Base-by-base conservation (phyloP, 1,140 invertebrate genomes). In the Branchinecta lindahli region DNA sequence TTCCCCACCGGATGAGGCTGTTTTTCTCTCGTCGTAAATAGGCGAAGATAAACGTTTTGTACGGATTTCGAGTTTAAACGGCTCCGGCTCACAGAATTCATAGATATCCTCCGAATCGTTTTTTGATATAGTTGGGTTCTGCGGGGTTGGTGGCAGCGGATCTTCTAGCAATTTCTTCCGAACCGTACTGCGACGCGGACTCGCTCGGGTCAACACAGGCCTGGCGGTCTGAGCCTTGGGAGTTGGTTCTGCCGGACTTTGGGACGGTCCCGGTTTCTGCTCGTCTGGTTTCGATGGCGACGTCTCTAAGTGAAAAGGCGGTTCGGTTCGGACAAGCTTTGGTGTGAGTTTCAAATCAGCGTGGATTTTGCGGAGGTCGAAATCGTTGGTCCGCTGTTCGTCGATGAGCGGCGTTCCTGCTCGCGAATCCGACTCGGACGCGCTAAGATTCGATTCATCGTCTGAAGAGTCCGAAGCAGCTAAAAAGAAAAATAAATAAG, bases 81-180 rank as follows among this genome's bases (percentile, higher is more conserved):
- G 88, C 78, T 92, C 89, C 0, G 88, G 88, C 79, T 92, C 90
- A 78, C 91, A 91, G 75, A 92, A 92, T 77, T 92, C 90, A 74
- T 92, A 92, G 75, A 91, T 85, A 77, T 91, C 89, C 74, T 87
- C 86, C 8, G 45, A 44, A 61, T 61, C 52, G 18, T 12, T 15
- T 61, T 61, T 61, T 15, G 18, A 12, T 12, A 6, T 15, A 61
- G 52, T 61, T 12, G 12, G 12, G 18, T 15, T 12, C 12, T 12
- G 12, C 18, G 52, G 52, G 18, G 12, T 20, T 15, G 52, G 52
- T 12, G 52, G 12, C 12, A 4, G 52, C 12, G 52, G 12, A 12
- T 61, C 52, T 61, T 61, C 52, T 1, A 61, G 18, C 12, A 61
- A 20, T 20, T 61, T 61, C 52, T 61, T 61, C 52, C 52, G 12